Percentiles rank a stretch among this genome's conserved stretches.
Evolutionary conservation across 2,888 invertebrate genomes (phyloP).

Genomic region (Ceramica pisi): DNA sequence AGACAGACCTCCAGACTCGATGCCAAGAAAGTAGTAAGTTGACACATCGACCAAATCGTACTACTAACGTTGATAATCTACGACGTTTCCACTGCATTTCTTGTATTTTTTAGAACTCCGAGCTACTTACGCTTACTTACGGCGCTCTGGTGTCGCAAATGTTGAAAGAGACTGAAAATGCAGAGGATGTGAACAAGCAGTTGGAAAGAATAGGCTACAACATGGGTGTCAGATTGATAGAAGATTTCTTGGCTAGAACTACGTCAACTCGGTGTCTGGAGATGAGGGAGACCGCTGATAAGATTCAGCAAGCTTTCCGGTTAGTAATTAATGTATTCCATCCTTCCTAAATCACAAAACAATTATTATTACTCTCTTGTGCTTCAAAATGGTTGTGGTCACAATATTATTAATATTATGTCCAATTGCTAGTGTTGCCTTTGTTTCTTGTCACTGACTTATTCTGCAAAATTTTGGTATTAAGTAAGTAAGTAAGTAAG

Average conservation of each 20-base stretch:
- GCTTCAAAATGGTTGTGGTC: too few relatives aligned
- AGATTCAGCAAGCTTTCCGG: constrained; percentile 95
- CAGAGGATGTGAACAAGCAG: constrained; percentile 99
- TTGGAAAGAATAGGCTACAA: constrained; percentile 99
- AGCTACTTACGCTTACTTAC: constrained; percentile 99
- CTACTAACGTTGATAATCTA: not conserved
- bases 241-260: constrained; percentile 98
- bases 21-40: constrained; percentile 94
- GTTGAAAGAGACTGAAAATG: constrained; percentile 98
- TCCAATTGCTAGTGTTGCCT: too few relatives aligned
- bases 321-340: constrained; percentile 52
- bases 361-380: too few relatives aligned
- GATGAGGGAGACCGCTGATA: constrained; percentile 99
- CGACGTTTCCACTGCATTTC: not conserved
- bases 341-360: too few relatives aligned
- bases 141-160: constrained; percentile 99
- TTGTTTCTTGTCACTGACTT: too few relatives aligned
- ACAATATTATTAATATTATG: too few relatives aligned
- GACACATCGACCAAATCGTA: not conserved
- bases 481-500: too few relatives aligned
- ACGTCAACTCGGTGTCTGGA: constrained; percentile 97
- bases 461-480: too few relatives aligned
- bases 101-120: constrained; percentile 95
- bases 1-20: constrained; percentile 93
- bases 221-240: constrained; percentile 99